Evolutionary conservation across 37 sponge, comb jelly and placozoan species (phyloP), one percentile per base, ranked within the genome.

Genomic region (Eunapius fragilis): DNA sequence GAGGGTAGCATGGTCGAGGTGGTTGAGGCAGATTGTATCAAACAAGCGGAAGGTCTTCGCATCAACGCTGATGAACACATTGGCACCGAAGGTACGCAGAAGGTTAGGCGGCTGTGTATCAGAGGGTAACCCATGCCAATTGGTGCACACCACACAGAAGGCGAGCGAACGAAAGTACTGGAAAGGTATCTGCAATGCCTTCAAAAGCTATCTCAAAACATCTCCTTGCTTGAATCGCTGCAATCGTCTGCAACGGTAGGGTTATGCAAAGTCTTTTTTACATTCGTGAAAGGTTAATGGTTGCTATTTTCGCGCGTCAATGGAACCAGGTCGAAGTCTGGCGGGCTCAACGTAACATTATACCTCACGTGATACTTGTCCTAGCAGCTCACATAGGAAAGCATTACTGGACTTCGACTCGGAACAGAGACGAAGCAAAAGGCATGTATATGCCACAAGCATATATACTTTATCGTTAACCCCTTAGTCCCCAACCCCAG

Each of bases 341-440:
- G 58, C 58, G 17, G 58, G 58, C 22, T 10, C 14, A 58, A 17
- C 58, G 58, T 17, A 58, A 58, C 58, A 58, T 58, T 67, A 70
- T 91, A 14, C 49, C 81, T 68, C 79, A 45, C 7, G 33, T 78
- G 36, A 45, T 88, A 13, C 6, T 90, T n/a, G 49, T 33, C 0
- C 80, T 74, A 24, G 67, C 88, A 22, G 91, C 85, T 25, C 94
- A 94, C 79, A 12, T 37, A 71, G 91, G 87, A 25, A 74, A 76
- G n/a, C 91, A 90, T 74, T 81, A 81, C 78, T 88, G 91, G 88
- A 94, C 91, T 30, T 81, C 35, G 37, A 37, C 17, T 17, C 25
- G 6, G 14, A 80, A 78, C 28, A 87, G 94, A 37, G 58, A 76
- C 7, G 27, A 67, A 13, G 88, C 91, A n/a, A 85, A 85, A 80